Evolutionary conservation across 2,888 invertebrate genomes (phyloP).

Genomic region (Dinocampus coccinellae): DNA sequence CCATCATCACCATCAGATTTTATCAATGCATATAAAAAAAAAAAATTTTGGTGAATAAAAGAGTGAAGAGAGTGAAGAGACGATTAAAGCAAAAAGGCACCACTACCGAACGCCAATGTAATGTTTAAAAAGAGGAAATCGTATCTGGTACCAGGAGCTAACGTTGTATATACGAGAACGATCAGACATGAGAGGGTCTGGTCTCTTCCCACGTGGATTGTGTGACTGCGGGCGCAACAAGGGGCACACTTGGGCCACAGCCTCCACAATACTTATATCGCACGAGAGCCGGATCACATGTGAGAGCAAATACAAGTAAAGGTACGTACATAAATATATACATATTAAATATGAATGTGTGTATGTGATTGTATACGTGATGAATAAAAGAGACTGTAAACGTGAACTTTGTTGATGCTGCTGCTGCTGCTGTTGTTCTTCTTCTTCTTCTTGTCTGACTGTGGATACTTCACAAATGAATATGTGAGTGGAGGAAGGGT

Average conservation of each 20-base stretch:
- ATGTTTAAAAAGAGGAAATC: conserved; percentile 35
- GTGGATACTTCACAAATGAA: conserved; percentile 35
- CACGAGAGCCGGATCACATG: conserved; percentile 18
- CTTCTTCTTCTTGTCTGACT: conserved; percentile 27
- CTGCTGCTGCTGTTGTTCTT: no score
- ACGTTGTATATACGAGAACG: conserved; percentile 37
- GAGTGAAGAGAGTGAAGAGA: background rate
- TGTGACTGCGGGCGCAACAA: conserved; percentile 61
- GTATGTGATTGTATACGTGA: background rate
- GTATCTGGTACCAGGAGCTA: conserved; percentile 35
- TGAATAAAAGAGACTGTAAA: conserved; percentile 25
- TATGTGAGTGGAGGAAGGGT: conserved; percentile 38
- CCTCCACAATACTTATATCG: background rate
- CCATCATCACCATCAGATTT: background rate
- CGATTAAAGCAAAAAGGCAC: background rate
- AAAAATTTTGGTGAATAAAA: conserved; percentile 2
- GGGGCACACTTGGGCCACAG: conserved; percentile 26
- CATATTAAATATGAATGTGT: background rate
- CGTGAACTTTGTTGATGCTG: conserved; percentile 15
- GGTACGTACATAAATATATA: background rate
- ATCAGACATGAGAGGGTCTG: conserved; percentile 42
- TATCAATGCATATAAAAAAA: background rate
- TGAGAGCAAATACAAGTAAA: background rate
- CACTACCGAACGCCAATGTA: background rate
- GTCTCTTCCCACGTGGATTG: conserved; percentile 68